Conservation (phyloP, 2,888 invertebrate genomes). For the Caenorhabditis imperialis region DNA sequence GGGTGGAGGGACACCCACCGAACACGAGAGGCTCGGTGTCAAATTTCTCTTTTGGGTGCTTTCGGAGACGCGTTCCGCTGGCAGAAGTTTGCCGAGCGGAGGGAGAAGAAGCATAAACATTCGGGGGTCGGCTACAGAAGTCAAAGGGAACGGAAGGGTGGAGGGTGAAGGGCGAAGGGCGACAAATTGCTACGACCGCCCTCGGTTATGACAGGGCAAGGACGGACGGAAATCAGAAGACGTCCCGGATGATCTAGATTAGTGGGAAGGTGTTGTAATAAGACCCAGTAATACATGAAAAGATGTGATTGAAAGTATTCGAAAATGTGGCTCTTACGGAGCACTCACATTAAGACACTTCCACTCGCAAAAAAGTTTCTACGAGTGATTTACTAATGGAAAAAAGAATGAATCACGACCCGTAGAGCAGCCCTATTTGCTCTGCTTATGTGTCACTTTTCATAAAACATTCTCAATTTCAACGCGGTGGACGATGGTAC, state of each 20-base stretch:
- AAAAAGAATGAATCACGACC: neutral
- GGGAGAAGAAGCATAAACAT: slow-evolving; percentile 31
- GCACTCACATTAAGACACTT: too few species aligned
- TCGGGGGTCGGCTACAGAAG: too few species aligned
- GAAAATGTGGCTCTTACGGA: too few species aligned
- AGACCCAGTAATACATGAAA: too few species aligned
- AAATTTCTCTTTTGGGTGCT: slow-evolving; percentile 28
- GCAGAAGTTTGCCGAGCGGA: slow-evolving; percentile 7
- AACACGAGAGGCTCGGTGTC: slow-evolving; percentile 12
- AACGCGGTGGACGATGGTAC: slow-evolving; percentile 28
- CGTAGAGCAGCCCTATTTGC: neutral
- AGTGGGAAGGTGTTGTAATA: slow-evolving; percentile 2
- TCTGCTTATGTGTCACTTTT: slow-evolving; percentile 16
- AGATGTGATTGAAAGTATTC: too few species aligned
- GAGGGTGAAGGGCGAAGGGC: neutral
- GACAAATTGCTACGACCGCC: neutral
- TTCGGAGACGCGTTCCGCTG: slow-evolving; percentile 7
- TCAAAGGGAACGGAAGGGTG: neutral
- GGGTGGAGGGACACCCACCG: slow-evolving; percentile 9
- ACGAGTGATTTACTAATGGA: slow-evolving; percentile 6
- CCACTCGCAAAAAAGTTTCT: slow-evolving; percentile 3
- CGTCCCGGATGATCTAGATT: neutral
- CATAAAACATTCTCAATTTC: slow-evolving; percentile 3
- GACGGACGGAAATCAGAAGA: neutral
- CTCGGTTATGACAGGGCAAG: neutral